Percentiles rank a stretch among this genome's conserved stretches.
Evolutionary conservation across 2,113 vertebrate species (phyloP).

Genomic region (Ceuthmochares aereus): DNA sequence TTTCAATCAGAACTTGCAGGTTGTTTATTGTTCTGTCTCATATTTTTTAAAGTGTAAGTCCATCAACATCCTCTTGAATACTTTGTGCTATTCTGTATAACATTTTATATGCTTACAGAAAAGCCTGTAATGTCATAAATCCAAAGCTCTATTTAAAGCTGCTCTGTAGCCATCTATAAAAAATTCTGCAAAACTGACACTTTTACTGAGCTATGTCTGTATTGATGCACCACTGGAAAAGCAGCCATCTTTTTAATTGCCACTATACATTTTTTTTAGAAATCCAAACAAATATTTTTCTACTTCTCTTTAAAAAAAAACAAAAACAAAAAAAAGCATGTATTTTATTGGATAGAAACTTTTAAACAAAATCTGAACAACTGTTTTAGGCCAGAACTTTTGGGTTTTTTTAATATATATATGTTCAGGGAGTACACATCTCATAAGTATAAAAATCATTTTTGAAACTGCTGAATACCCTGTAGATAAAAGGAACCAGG

Average conservation of each 20-base stretch:
- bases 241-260: slow-evolving; percentile 31
- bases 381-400: not conserved
- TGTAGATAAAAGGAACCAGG: not conserved
- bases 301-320: not conserved
- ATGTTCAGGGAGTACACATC: not conserved
- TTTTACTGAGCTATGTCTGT: not conserved
- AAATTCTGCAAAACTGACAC: slow-evolving; percentile 32
- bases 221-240: slow-evolving; percentile 22
- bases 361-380: not conserved
- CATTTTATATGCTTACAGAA: not conserved
- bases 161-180: not conserved
- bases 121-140: slow-evolving; percentile 1
- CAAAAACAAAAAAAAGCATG: not conserved
- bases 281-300: not conserved
- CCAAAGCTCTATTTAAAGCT: slow-evolving; percentile 15
- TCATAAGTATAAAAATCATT: not conserved
- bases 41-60: not conserved
- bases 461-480: not conserved
- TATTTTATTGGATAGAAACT: not conserved
- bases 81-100: not conserved
- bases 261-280: not conserved
- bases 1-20: not conserved
- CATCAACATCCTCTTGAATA: not conserved
- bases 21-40: not conserved
- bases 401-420: not conserved